Conservation (phyloP, 2,797 vertebrate genomes). For the Crocodylus rhombifer region DNA sequence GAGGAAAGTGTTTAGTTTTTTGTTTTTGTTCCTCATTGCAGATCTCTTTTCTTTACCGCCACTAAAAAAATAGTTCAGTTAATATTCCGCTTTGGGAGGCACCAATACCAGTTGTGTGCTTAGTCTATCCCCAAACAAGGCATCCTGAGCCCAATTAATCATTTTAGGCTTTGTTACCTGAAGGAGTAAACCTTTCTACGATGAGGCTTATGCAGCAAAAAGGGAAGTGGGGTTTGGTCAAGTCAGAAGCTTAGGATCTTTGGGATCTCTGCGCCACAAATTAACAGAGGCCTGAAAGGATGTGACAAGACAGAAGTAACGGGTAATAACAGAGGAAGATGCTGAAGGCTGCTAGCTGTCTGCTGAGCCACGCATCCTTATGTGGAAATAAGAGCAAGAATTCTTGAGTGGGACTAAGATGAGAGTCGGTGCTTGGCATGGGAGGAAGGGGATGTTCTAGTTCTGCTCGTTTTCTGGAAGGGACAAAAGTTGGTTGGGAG, state of each 20-base stretch:
- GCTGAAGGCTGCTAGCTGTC: constrained; percentile 3
- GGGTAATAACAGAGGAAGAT: constrained; percentile 40
- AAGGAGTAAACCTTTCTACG: constrained; percentile 8
- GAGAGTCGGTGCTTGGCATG: not conserved
- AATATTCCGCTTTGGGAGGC: not conserved
- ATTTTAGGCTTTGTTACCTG: not conserved
- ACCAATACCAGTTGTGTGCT: constrained; percentile 33
- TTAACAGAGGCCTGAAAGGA: not conserved
- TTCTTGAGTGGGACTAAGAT: constrained; percentile 4
- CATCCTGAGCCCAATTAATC: constrained; percentile 35
- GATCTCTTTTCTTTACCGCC: constrained; percentile 10
- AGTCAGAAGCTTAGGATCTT: not conserved
- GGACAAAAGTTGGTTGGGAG: not conserved
- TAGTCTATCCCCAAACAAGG: constrained; percentile 40
- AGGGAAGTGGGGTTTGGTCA: not conserved
- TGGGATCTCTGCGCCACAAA: constrained; percentile 34
- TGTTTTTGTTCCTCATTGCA: constrained; percentile 5
- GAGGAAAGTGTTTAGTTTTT: constrained; percentile 31
- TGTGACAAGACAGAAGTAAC: constrained; percentile 13
- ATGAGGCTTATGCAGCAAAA: not conserved
- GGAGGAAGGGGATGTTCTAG: not conserved
- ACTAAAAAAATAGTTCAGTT: not conserved
- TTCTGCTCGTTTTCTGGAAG: not conserved
- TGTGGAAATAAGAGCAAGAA: constrained; percentile 37
- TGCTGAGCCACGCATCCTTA: not conserved